phyloP scores from a whole-genome alignment of 2,888 invertebrate genomes.

The Theretra japonica region DNA sequence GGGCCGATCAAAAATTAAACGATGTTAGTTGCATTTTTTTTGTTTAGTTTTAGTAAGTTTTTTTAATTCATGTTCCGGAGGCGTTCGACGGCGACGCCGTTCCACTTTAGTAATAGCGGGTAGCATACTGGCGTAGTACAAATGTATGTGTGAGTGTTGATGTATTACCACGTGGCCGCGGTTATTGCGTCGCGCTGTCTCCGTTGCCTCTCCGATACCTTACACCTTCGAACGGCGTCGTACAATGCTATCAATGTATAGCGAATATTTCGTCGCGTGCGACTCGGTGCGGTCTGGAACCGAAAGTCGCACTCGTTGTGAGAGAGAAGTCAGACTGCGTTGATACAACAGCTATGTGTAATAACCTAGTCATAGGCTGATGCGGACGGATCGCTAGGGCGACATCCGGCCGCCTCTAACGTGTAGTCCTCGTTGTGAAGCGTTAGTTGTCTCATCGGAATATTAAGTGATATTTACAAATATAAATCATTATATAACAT shows the following conservation, averaged over 20 bases:
- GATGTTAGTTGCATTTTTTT: conserved; percentile 69
- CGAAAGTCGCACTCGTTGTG: conserved; percentile 19
- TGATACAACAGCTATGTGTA: conserved; percentile 37
- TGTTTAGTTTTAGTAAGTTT: conserved; percentile 58
- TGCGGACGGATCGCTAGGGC: conserved; percentile 39
- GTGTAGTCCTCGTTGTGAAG: conserved; percentile 68
- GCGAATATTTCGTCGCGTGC: conserved; percentile 12
- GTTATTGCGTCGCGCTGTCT: conserved; percentile 46
- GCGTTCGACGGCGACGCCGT: conserved; percentile 61
- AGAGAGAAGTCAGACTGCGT: conserved; percentile 30
- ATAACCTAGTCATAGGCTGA: conserved; percentile 61
- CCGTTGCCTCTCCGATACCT: conserved; percentile 36
- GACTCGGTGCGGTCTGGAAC: conserved; percentile 6
- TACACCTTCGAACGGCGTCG: conserved; percentile 24
- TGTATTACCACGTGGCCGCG: conserved; percentile 47
- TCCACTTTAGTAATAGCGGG: conserved; percentile 63
- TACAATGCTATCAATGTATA: conserved; percentile 23
- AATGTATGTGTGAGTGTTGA: conserved; percentile 71
- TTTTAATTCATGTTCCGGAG: conserved; percentile 57
- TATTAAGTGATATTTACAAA: conserved; percentile 67
- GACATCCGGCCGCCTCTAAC: conserved; percentile 41
- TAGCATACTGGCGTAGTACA: conserved; percentile 82
- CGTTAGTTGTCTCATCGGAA: conserved; percentile 71
- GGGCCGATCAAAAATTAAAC: conserved; percentile 62
- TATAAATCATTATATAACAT: conserved; percentile 52